Percentiles rank a stretch among this genome's conserved stretches.
Evolutionary conservation across 1,140 invertebrate genomes (phyloP).

Genomic region (Drosophila nasuta): DNA sequence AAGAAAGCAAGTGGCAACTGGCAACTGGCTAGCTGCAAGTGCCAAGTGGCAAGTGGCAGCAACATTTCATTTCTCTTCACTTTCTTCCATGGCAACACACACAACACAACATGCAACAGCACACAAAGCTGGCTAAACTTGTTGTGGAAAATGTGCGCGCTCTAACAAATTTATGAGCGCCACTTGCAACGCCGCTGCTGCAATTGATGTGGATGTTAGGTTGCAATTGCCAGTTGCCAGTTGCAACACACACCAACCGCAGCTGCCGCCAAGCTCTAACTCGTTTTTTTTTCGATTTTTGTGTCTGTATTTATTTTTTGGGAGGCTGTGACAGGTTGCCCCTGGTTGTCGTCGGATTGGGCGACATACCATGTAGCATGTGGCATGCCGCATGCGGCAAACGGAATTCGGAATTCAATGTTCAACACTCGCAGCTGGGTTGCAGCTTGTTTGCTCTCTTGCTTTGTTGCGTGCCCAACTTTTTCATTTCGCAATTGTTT

Average conservation of each 20-base stretch:
- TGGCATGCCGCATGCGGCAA: slow-evolving; percentile 11
- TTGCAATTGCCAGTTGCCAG: slow-evolving; percentile 67
- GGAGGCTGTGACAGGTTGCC: slow-evolving; percentile 66
- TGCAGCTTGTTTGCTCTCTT: neutral
- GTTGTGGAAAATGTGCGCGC: slow-evolving; percentile 70
- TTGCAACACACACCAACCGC: slow-evolving; percentile 5
- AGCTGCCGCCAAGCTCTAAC: neutral
- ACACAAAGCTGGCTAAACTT: slow-evolving; percentile 17
- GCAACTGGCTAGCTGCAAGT: slow-evolving; percentile 25
- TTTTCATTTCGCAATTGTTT: slow-evolving; percentile 40
- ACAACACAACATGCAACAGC: slow-evolving; percentile 33
- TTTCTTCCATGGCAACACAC: slow-evolving; percentile 63
- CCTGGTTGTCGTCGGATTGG: slow-evolving; percentile 40
- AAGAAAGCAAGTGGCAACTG: slow-evolving; percentile 57
- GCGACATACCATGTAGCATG: slow-evolving; percentile 39
- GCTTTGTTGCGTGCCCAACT: slow-evolving; percentile 22
- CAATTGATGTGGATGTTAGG: slow-evolving; percentile 59
- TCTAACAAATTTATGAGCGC: slow-evolving; percentile 78
- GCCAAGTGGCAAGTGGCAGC: slow-evolving; percentile 27
- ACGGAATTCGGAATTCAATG: slow-evolving; percentile 43
- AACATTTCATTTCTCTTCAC: slow-evolving; percentile 78
- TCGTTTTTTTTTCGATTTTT: slow-evolving; percentile 1
- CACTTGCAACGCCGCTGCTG: slow-evolving; percentile 56
- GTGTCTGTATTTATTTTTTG: slow-evolving; percentile 24
- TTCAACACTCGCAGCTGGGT: slow-evolving; percentile 47